Evolutionary conservation across 2,113 vertebrate genomes (phyloP).

Genomic region (Oreochromis tanganicae): DNA sequence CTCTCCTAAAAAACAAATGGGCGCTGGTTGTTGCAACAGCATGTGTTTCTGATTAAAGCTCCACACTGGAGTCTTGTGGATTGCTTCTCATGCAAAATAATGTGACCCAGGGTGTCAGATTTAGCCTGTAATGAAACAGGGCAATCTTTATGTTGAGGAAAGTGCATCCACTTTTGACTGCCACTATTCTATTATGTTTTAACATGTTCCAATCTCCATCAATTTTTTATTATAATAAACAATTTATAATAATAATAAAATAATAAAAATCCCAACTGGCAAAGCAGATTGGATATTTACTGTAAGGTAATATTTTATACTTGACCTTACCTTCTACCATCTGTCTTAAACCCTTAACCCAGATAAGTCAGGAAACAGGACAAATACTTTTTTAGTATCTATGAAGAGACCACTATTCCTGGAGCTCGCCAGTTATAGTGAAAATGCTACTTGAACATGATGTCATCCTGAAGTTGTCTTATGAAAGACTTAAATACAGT

Average conservation of each 20-base stretch:
- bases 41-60: conserved; percentile 59
- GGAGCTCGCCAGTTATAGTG: background rate
- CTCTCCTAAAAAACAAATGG: conserved; percentile 20
- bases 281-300: background rate
- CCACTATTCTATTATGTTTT: background rate
- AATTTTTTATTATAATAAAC: background rate
- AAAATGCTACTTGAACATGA: background rate
- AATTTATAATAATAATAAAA: background rate
- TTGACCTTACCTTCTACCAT: background rate
- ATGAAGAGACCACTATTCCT: background rate
- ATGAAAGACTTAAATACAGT: background rate
- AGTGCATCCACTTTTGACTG: background rate
- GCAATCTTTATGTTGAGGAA: background rate
- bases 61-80: background rate
- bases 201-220: background rate
- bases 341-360: background rate
- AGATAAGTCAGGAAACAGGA: background rate
- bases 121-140: background rate
- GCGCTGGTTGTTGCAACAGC: conserved; percentile 30
- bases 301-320: background rate
- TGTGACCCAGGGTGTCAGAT: background rate
- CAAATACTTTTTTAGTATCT: background rate
- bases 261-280: background rate
- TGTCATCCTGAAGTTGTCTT: background rate
- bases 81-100: conserved; percentile 27